These are phyloP conservation scores for Myotis lucifugus DNA, from an alignment of 2,113 vertebrate species.

Conservation along the genomic window DNA sequence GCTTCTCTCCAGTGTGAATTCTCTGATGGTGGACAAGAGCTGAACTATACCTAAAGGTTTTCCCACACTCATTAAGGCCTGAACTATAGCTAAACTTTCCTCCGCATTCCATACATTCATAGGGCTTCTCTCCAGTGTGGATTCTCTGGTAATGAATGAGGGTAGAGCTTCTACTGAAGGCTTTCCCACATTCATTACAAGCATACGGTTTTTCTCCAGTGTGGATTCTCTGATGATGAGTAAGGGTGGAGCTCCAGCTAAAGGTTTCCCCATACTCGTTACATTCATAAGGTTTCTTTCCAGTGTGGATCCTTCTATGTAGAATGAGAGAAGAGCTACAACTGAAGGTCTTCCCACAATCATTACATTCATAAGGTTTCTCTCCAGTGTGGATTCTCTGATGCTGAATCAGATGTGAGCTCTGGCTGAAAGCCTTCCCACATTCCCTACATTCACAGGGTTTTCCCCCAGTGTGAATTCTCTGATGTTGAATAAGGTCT, in stretches of 20 bases:
- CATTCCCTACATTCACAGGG: slow-evolving; percentile 83
- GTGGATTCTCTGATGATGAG: slow-evolving; percentile 87
- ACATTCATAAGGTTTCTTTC: slow-evolving; percentile 83
- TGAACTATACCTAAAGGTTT: slow-evolving; percentile 80
- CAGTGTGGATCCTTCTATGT: slow-evolving; percentile 82
- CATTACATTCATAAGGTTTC: slow-evolving; percentile 81
- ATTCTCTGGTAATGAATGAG: slow-evolving; percentile 82
- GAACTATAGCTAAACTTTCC: slow-evolving; percentile 81
- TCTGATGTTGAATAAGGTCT: slow-evolving; percentile 81
- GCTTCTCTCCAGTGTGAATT: slow-evolving; percentile 82
- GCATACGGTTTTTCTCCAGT: slow-evolving; percentile 89
- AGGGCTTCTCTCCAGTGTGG: slow-evolving; percentile 81
- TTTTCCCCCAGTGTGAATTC: slow-evolving; percentile 82
- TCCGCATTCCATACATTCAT: slow-evolving; percentile 81
- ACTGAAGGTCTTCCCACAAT: slow-evolving; percentile 83
- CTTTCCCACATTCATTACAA: slow-evolving; percentile 85
- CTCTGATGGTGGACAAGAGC: slow-evolving; percentile 79
- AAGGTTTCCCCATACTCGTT: slow-evolving; percentile 81
- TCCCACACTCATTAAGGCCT: slow-evolving; percentile 79
- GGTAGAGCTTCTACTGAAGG: slow-evolving; percentile 82
- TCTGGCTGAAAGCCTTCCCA: slow-evolving; percentile 83
- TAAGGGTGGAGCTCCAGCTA: slow-evolving; percentile 82
- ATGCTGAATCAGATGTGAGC: slow-evolving; percentile 82
- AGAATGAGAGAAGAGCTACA: slow-evolving; percentile 82
- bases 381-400: slow-evolving; percentile 84